Evolutionary conservation across 2,113 vertebrate genomes (phyloP).

Genomic region (Hyaena hyaena): DNA sequence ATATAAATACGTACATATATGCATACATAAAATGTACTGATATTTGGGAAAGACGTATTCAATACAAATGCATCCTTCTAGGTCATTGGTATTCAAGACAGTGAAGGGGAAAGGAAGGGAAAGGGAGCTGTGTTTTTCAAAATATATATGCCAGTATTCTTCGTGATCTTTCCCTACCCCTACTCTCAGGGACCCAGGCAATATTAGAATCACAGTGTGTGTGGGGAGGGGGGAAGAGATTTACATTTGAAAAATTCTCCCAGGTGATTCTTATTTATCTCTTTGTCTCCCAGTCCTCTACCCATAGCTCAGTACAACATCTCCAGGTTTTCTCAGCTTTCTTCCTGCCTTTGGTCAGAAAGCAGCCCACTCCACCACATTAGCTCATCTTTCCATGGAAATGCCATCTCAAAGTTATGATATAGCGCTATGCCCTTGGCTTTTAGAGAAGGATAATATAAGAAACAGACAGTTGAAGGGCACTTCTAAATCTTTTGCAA

Average conservation of each 20-base stretch:
- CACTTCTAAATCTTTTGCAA: slow-evolving; percentile 45
- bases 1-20: slow-evolving; percentile 62
- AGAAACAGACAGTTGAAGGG: slow-evolving; percentile 49
- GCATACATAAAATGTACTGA: slow-evolving; percentile 60
- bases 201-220: background rate
- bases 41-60: slow-evolving; percentile 51
- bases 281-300: background rate
- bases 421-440: background rate
- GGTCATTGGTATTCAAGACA: slow-evolving; percentile 22
- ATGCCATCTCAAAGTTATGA: slow-evolving; percentile 24
- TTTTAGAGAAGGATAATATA: slow-evolving; percentile 27
- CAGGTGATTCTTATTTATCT: background rate
- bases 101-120: background rate
- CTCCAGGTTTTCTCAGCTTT: background rate
- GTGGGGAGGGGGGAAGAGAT: background rate
- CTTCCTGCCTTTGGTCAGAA: slow-evolving; percentile 57
- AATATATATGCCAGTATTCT: background rate
- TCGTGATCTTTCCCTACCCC: background rate
- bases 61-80: slow-evolving; percentile 31
- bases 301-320: background rate
- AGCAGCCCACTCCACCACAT: slow-evolving; percentile 16
- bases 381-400: slow-evolving; percentile 41
- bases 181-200: background rate
- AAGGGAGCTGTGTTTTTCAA: background rate
- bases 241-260: background rate